Evolutionary conservation across 1,140 invertebrate species (phyloP).

Genomic region (Reticulitermes speratus): DNA sequence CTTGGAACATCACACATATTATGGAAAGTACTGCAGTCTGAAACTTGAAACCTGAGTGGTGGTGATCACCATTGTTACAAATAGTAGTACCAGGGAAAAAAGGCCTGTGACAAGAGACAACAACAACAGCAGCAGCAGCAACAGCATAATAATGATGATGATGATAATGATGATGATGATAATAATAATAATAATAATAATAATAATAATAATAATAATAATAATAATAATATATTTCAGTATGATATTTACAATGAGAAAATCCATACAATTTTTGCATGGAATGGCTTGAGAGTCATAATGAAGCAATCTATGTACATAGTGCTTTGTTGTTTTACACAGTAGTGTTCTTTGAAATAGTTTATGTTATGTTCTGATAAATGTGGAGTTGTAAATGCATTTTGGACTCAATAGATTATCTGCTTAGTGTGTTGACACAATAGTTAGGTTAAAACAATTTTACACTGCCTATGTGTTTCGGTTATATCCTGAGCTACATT

Average conservation of each 20-base stretch:
- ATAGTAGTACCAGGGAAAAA: no score
- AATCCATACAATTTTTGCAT: not conserved
- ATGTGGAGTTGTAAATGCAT: not conserved
- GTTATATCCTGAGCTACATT: not conserved
- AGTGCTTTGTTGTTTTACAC: not conserved
- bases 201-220: conserved; percentile 9
- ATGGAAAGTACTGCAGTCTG: no score
- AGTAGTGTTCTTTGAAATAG: not conserved
- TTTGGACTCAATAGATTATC: not conserved
- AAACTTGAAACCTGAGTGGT: no score
- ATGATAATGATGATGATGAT: no score
- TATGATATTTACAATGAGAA: not conserved
- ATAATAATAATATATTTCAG: not conserved
- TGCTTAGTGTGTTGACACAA: not conserved
- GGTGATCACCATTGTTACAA: no score
- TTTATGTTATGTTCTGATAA: not conserved
- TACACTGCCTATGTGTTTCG: not conserved
- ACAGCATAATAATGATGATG: no score
- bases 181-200: no score
- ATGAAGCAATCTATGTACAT: conserved; percentile 8
- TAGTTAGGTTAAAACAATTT: not conserved
- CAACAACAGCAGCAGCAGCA: no score
- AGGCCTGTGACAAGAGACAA: no score
- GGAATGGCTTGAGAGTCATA: not conserved
- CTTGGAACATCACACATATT: no score